These are phyloP conservation scores for Microtus richardsoni DNA, from an alignment of 2,113 vertebrate genomes.

Conservation along the genomic window DNA sequence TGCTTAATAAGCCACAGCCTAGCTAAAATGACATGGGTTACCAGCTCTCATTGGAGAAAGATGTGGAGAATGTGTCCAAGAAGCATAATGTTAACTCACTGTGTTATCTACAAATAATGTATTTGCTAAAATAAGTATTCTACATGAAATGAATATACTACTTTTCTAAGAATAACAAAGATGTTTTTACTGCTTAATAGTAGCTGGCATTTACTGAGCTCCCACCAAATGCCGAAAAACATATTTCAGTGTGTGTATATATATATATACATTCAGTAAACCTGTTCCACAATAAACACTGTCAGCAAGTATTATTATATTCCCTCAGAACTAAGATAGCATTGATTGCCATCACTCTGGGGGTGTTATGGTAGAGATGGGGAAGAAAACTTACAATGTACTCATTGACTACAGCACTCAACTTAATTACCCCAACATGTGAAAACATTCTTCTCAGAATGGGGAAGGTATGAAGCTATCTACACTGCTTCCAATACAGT, in stretches of 20 bases:
- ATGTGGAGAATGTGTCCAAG: not conserved
- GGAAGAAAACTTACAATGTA: not conserved
- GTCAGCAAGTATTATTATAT: not conserved
- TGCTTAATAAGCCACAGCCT: not conserved
- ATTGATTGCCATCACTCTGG: not conserved
- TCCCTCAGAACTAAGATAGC: not conserved
- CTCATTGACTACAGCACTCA: not conserved
- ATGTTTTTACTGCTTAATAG: slow-evolving; percentile 11
- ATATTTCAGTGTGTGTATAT: not conserved
- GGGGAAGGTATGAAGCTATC: not conserved
- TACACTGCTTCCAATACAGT: not conserved
- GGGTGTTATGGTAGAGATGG: not conserved
- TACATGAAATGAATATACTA: not conserved
- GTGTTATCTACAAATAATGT: not conserved
- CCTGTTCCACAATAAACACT: not conserved
- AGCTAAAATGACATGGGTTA: not conserved
- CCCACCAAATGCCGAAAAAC: not conserved
- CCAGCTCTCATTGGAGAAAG: not conserved
- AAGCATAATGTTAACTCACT: not conserved
- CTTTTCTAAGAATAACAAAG: not conserved
- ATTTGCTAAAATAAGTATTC: slow-evolving; percentile 13
- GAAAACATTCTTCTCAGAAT: slow-evolving; percentile 24
- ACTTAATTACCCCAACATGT: not conserved
- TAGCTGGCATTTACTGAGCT: not conserved
- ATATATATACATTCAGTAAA: not conserved